Evolutionary conservation across 2,113 vertebrate genomes (phyloP).

Genomic region (Sorex araneus): DNA sequence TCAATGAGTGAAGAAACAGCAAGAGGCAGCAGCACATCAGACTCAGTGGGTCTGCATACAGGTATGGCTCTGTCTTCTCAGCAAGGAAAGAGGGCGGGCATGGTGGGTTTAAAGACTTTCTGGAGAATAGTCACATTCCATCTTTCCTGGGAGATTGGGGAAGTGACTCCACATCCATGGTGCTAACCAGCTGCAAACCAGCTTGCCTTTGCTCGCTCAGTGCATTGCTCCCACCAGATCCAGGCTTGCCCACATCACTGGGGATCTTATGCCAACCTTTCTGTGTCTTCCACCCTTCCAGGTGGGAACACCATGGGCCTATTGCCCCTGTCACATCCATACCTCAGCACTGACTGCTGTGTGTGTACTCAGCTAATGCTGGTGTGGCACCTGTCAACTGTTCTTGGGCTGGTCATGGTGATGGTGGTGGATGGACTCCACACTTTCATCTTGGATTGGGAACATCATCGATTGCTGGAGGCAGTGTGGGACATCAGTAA

Average conservation of each 20-base stretch:
- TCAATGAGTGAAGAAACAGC: conserved; percentile 41
- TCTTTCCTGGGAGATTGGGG: conserved; percentile 39
- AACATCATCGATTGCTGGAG: background rate
- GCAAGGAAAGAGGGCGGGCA: conserved; percentile 11
- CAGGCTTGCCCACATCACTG: background rate
- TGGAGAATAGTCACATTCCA: conserved; percentile 47
- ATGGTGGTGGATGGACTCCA: accelerated
- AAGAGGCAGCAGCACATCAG: background rate
- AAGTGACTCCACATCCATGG: conserved; percentile 20
- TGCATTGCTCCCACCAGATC: background rate
- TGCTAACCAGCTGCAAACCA: too few relatives aligned
- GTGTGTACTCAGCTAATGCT: background rate
- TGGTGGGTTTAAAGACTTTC: background rate
- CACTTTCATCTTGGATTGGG: too few relatives aligned
- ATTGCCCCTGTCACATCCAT: too few relatives aligned
- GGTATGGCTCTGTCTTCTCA: background rate
- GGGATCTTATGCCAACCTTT: background rate
- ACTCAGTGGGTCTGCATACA: background rate
- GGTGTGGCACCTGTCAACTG: background rate
- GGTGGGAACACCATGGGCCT: background rate
- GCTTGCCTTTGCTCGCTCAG: background rate
- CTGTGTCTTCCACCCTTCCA: background rate
- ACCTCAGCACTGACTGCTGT: background rate
- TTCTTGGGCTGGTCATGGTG: background rate
- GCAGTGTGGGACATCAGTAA: too few relatives aligned